Evolutionary conservation across 2,888 invertebrate genomes (phyloP), one percentile per base, ranked within the genome.

Genomic region (Cryptocheilus praepositus): DNA sequence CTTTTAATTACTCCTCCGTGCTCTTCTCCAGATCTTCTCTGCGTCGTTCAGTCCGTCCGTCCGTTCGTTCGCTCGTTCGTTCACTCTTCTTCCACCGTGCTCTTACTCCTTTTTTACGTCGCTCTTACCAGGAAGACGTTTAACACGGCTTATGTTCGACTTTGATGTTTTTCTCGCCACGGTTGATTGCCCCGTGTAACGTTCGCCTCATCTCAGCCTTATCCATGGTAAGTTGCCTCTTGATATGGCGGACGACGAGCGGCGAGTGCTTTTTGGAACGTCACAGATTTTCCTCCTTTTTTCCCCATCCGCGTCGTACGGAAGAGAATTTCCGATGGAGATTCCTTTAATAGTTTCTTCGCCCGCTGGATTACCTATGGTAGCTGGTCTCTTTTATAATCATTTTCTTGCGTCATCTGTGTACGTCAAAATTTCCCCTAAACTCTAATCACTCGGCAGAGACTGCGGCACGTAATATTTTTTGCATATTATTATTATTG

Each of bases 1-100:
- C 80, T 73, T 79, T 79, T 79, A 79, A 79, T 79, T 79, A 79
- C 79, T 80, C 75, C 73, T 68, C 68, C 68, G 67, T 61, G 64
- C 63, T 64, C 69, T 69, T 59, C 56, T 65, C 75, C 56, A 67
- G 66, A 73, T 74, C 71, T 57, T 67, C 73, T 64, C 67, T 62
- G 51, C 53, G 19, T 60, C n/a, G 8, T 2, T 36, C 36, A 22
- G 52, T 18, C 36, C 55, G 16, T 15, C 28, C 56, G 44, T 45
- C 43, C 43, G 51, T 16, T 55, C 59, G 19, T 15, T 43, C 51
- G 15, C 36, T 60, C 28, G 22, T 54, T 49, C 60, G 52, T 19
- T 54, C 52, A 45, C 15, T 57, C 56, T 18, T 36, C 56, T 49
- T 44, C 46, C 22, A 28, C 44, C 60, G 36, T 11, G 36, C 36